Evolutionary conservation across 2,888 invertebrate species (phyloP).

Genomic region (Lycophotia porphyrea): DNA sequence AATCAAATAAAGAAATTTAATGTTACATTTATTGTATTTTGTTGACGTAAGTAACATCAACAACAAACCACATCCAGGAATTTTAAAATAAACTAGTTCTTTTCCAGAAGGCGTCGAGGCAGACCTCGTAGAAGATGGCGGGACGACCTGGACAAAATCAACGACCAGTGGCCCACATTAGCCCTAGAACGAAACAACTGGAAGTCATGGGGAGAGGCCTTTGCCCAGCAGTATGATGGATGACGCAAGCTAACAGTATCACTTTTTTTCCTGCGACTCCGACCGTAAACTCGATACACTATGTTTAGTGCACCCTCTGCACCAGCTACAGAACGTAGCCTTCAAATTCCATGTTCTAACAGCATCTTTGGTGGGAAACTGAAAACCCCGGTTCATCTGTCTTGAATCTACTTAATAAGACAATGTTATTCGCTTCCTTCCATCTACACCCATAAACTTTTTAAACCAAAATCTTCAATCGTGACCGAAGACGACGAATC

Average conservation of each 20-base stretch:
- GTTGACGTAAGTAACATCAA: conserved; percentile 11
- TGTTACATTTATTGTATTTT: conserved; percentile 7
- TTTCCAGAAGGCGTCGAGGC: no score
- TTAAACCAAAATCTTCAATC: conserved; percentile 7
- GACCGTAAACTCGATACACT: neutral
- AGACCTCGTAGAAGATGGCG: no score
- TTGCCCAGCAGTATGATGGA: no score
- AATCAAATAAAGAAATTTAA: conserved; percentile 21
- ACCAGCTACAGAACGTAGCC: neutral
- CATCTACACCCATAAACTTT: neutral
- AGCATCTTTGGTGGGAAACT: neutral
- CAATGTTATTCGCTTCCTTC: neutral
- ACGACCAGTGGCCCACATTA: no score
- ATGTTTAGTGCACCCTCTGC: neutral
- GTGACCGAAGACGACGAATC: neutral
- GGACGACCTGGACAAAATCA: no score
- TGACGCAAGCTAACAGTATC: no score
- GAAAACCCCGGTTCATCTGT: neutral
- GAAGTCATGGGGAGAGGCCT: no score
- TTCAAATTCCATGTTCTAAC: neutral
- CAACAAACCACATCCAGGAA: conserved; percentile 1
- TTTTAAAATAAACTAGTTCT: neutral
- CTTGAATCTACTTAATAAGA: neutral
- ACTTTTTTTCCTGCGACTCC: neutral
- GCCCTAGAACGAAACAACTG: no score